Evolutionary conservation across 2,888 invertebrate species (phyloP), one percentile per base, ranked within the genome.

Genomic region (Ptilodon capucinus): DNA sequence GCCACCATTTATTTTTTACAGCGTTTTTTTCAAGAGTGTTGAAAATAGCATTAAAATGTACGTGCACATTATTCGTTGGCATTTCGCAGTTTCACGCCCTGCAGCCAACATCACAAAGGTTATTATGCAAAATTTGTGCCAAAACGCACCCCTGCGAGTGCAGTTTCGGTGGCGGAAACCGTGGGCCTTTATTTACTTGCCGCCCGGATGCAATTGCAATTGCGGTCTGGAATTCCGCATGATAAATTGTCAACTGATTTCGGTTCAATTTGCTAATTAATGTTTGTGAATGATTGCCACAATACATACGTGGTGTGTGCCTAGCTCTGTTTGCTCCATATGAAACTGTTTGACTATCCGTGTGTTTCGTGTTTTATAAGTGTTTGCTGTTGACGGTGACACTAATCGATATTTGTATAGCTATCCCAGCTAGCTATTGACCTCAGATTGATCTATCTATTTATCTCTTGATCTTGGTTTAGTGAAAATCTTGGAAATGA

Each of bases 41-140:
- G 36, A 54, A 58, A 50, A 57, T 49, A 49, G 49, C 52, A 55
- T 38, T 51, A 46, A 54, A 62, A 57, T 51, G 41, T 46, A 50
- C 23, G 40, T 54, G 54, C 57, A 53, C 51, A 51, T 51, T 46
- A 48, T 40, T 53, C 41, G 53, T 66, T 51, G 58, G 51, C 51
- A 64, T 69, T 73, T 69, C 64, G 62, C 64, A 71, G 71, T 69
- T 73, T 72, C 61, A 69, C 73, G 69, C 74, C 66, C 69, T 68
- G 71, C 58, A 74, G 76, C 71, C 74, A 73, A 71, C 70, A 70
- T 66, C 64, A 70, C 60, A 70, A 71, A 74, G 74, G 76, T 77
- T 81, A 82, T 83, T 84, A 85, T 84, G 84, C 84, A 74, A 81
- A 84, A 81, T 80, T 74, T 78, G 78, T 84, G 84, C 85, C 84